Evolutionary conservation across 2,797 vertebrate genomes (phyloP), one percentile per base, ranked within the genome.

Genomic region (Mareca strepera): DNA sequence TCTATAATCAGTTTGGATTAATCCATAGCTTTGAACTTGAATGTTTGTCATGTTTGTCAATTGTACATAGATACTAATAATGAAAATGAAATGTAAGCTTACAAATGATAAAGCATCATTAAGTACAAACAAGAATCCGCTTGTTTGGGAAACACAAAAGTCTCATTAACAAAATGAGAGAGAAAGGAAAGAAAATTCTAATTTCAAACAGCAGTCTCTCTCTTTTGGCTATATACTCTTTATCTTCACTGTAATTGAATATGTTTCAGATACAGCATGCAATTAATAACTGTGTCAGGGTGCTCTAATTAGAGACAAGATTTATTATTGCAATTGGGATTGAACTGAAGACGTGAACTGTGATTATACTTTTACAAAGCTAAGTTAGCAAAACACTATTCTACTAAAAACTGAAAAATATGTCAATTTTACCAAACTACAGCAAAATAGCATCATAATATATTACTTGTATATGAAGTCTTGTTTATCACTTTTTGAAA

Each of bases 401-500:
- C 18, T 48, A 76, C 68, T 33, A 52, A 29, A 67, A 35, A 53
- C 3, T 44, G 60, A 60, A 87, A 88, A 82, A 35, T 55, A n/a
- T 44, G 16, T 31, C 12, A 13, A 29, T 75, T 82, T 82, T 46
- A 72, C 29, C 10, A 63, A 80, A 86, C 60, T 3, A 26, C 0
- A 46, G 44, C 20, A 46, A 46, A 46, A 46, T 46, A 64, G 12
- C 12, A 78, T 21, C 72, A 43, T 18, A 79, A 33, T 44, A 22
- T 3, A 39, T 77, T 41, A 58, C 12, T 7, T 62, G 11, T 44
- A 26, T 44, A 46, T 77, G 18, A 68, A 29, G 72, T 7, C 13
- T 33, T 17, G 17, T 66, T 80, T 89, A 31, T 67, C 17, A 15
- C 28, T 83, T 89, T 78, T 33, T 28, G 31, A 93, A 89, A 85